A percentile compares a stretch with the other conserved stretches of the same genome.
Conservation (phyloP, 2,888 invertebrate species). For the Ornithoptera priamus region DNA sequence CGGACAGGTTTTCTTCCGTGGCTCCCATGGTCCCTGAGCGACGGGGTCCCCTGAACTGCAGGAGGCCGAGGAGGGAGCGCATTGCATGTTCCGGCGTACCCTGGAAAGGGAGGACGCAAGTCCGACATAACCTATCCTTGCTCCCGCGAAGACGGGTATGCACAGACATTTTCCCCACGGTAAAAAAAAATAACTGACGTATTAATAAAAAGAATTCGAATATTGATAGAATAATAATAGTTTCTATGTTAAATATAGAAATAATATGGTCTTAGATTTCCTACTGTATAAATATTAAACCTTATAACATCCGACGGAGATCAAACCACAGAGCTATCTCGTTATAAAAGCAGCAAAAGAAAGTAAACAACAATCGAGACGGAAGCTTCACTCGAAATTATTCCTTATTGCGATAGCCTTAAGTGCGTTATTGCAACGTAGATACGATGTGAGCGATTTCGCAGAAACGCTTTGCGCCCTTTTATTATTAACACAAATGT, state of each 20-base stretch:
- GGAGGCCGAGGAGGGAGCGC: no score
- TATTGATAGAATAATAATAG: no score
- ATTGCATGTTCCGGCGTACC: no score
- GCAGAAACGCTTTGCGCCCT: conserved; percentile 46
- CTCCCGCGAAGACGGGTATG: no score
- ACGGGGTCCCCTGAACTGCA: no score
- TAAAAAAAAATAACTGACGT: neutral
- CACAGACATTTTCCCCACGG: no score
- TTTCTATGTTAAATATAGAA: neutral
- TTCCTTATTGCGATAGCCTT: neutral
- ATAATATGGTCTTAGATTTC: no score
- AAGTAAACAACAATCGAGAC: conserved; percentile 2
- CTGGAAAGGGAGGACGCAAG: no score
- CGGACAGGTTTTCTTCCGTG: no score
- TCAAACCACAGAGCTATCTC: conserved; percentile 23
- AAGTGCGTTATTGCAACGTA: conserved; percentile 5
- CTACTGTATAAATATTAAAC: conserved; percentile 7
- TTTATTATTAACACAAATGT: conserved; percentile 40
- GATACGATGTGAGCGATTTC: conserved; percentile 34
- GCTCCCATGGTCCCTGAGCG: no score
- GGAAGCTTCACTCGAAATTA: neutral
- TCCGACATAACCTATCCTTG: no score
- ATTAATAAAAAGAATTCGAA: neutral
- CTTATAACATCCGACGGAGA: conserved; percentile 9
- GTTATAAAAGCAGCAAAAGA: conserved; percentile 16